Base-by-base conservation (phyloP, 2,113 vertebrate species). In the Hydropotes inermis region DNA sequence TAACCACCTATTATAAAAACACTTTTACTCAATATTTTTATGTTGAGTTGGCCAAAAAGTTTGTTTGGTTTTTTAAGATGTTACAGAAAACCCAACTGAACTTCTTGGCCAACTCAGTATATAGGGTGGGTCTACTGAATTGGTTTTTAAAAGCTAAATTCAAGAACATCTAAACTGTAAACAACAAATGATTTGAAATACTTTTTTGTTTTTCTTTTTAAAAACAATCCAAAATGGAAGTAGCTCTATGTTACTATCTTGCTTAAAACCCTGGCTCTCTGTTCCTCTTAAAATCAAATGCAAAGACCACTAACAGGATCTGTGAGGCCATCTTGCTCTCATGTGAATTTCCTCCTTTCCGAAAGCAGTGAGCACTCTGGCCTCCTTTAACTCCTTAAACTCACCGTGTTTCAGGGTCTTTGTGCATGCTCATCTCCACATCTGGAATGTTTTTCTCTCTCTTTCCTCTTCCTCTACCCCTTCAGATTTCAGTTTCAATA, bases 401-500 rank as follows among this genome's bases (percentile, higher is more conserved):
- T 91, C 54, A 45, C 33, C 5, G 10, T 4, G 33, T 33, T 79
- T 92, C 19, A 5, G 17, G 64, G 25, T 25, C 60, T 93, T 82
- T 55, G 57, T 43, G 28, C 7, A 30, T 15, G 39, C 54, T 60
- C 4, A 54, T 86, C 54, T 89, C n/a, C 16, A 43, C 2, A 58
- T 58, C 28, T 28, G 8, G 25, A 90, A 74, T 86, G 85, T 36
- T 70, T 64, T 57, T 45, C 54, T 92, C 39, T 82, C 57, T 89
- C 55, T 85, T 39, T 45, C 12, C 13, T 64, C 21, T 9, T 28
- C 23, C 5, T 2, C 57, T 67, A 16, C 19, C 21, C 21, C 58
- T 70, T 83, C 55, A 81, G 88, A 88, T 84, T 94, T 93, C 36
- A 89, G 58, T 30, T 94, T 67, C 76, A 96, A 67, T 67, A 61